A percentile compares a stretch with the other conserved stretches of the same genome.
These are phyloP conservation scores for Festucalex cinctus DNA, from an alignment of 2,113 vertebrate genomes.

Conservation along the genomic window DNA sequence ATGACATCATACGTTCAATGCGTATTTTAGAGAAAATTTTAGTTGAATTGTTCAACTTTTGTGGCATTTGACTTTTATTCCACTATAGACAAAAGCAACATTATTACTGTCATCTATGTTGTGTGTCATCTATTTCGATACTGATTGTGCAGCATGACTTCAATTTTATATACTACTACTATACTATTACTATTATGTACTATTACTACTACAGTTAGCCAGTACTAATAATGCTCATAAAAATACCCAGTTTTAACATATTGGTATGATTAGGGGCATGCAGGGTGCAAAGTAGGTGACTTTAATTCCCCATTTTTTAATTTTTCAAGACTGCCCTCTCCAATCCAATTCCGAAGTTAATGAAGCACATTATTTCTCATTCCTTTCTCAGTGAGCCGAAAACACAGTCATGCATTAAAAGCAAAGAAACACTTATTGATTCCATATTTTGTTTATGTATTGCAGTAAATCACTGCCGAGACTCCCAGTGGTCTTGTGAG, in stretches of 20 bases:
- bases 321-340: background rate
- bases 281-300: background rate
- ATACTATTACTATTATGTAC: too few relatives aligned
- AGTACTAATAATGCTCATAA: too few relatives aligned
- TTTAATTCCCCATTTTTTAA: background rate
- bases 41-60: too few relatives aligned
- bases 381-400: background rate
- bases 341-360: constrained; percentile 5
- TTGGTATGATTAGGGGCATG: background rate
- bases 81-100: too few relatives aligned
- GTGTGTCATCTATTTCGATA: too few relatives aligned
- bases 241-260: background rate
- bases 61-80: too few relatives aligned
- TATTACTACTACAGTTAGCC: too few relatives aligned
- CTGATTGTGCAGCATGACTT: too few relatives aligned
- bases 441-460: background rate
- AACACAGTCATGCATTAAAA: background rate
- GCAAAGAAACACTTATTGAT: constrained; percentile 15
- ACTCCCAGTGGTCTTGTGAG: constrained; percentile 24
- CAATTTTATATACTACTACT: too few relatives aligned
- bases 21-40: too few relatives aligned
- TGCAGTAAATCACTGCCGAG: constrained; percentile 16
- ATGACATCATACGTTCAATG: too few relatives aligned
- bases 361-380: constrained; percentile 8
- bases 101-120: too few relatives aligned